Conservation (phyloP, 1,140 invertebrate species). For the Papilio dardanus region DNA sequence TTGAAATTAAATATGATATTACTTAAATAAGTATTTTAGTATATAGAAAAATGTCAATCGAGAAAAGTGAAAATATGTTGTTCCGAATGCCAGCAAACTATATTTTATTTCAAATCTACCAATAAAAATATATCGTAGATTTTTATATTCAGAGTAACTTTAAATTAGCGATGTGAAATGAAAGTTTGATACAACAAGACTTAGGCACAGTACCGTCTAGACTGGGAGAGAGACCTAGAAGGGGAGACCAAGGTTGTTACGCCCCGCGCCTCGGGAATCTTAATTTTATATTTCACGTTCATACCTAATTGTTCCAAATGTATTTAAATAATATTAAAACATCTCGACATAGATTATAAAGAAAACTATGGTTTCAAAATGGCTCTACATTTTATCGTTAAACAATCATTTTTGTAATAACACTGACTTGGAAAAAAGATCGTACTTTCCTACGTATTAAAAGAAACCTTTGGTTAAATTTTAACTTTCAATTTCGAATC, state of each 20-base stretch:
- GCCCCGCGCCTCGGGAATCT: slow-evolving; percentile 1
- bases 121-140: neutral
- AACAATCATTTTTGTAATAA: neutral
- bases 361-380: neutral
- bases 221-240: slow-evolving; percentile 9
- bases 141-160: slow-evolving; percentile 14
- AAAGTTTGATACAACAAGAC: slow-evolving; percentile 25
- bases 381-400: neutral
- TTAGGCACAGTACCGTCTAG: slow-evolving; percentile 11
- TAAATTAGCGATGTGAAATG: slow-evolving; percentile 9
- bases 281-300: slow-evolving; percentile 5
- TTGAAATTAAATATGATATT: too few relatives aligned
- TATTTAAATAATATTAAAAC: neutral
- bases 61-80: neutral
- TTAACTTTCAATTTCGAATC: too few relatives aligned
- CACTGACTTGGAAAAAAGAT: neutral
- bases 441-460: neutral
- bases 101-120: neutral
- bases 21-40: too few relatives aligned
- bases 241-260: slow-evolving; percentile 1
- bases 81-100: neutral
- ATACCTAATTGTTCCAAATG: slow-evolving; percentile 10
- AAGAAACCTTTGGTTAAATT: neutral
- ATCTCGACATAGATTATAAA: neutral
- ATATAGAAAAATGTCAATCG: neutral